Base-by-base conservation (phyloP, 2,797 vertebrate genomes). In the Peromyscus attwateri region DNA sequence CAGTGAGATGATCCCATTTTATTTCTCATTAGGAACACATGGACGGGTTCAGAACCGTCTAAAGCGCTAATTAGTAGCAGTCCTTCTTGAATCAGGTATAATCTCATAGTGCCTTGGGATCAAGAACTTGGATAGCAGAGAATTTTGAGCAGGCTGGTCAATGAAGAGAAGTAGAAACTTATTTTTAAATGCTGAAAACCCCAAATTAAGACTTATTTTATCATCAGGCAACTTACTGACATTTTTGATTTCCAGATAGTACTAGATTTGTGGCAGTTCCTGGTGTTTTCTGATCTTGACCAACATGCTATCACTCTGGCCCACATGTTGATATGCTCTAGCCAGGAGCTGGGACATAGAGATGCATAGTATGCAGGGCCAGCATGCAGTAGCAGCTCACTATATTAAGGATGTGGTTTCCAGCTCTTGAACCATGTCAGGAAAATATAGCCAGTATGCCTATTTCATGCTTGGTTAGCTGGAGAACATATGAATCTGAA, bases 21-120 rank as follows among this genome's bases (percentile, higher is more conserved):
- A n/a, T 92, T 96, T 93, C 83, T 96, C 91, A 90, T 93, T 66
- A 93, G 37, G 43, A 93, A 96, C 84, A 89, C 83, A 66, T 77
- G 92, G 40, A 95, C 21, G 1, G 46, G 14, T 77, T 95, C 34
- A 66, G 82, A 89, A 66, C 52, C 16, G 60, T 91, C 57, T 12
- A 64, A 92, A 95, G 90, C 96, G 68, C 73, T 96, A 93, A 93
- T 95, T 85, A 96, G 60, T 23, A 94, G 76, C 92, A 92, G 62
- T 34, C 76, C 76, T 1, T 1, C 87, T 95, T 84, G 60, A 89
- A 81, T 94, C 55, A 68, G 81, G 71, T 83, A 96, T 88, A 89
- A 76, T 96, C 82, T 94, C 73, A n/a, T 43, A 29, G 0, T 40
- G 60, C 29, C 80, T 85, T 93, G 66, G 77, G 77, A 95, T 25